Evolutionary conservation across 2,797 vertebrate species (phyloP), one percentile per base, ranked within the genome.

Genomic region (Enteromius viviparus): DNA sequence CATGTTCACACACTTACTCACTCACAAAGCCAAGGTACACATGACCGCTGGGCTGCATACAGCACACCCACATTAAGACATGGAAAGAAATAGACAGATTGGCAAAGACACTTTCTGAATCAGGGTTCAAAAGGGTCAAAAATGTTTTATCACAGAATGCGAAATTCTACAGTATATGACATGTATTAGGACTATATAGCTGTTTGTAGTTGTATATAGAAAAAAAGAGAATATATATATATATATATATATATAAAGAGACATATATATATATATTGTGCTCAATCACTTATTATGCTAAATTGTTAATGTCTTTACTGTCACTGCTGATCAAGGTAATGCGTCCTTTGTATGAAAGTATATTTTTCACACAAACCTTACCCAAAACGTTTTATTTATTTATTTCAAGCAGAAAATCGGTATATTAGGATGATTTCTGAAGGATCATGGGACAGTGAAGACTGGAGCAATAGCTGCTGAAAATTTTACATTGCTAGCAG

Each of bases 1-100:
- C 87, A 88, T 85, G 65, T 80, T 90, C 55, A 58, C 55, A 86
- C 87, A 87, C 86, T 89, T 76, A 91, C 88, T 89, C 66, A 69
- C 40, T 23, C 40, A 23, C 37, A 69, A 88, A 89, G 89, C 76
- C 81, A 49, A 34, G 78, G 15, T 45, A 71, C 53, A 80, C 65
- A 55, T 58, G 49, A 32, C 78, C n/a, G 2, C n/a, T 71, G 66
- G 51, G 51, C n/a, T 70, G 49, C 34, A 58, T 78, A 26, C 12
- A 70, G 34, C 37, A 71, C 29, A 26, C 49, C n/a, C n/a, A 32
- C 66, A 80, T 21, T 17, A 42, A 82, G 32, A 66, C 45, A 76
- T n/a, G 60, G 15, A 75, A 66, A 82, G 47, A 62, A 68, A 68
- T 37, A 32, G 47, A 19, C 62, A 66, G 34, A 76, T 76, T 14